Conservation (phyloP, 2,113 vertebrate genomes). For the Burhinus oedicnemus region DNA sequence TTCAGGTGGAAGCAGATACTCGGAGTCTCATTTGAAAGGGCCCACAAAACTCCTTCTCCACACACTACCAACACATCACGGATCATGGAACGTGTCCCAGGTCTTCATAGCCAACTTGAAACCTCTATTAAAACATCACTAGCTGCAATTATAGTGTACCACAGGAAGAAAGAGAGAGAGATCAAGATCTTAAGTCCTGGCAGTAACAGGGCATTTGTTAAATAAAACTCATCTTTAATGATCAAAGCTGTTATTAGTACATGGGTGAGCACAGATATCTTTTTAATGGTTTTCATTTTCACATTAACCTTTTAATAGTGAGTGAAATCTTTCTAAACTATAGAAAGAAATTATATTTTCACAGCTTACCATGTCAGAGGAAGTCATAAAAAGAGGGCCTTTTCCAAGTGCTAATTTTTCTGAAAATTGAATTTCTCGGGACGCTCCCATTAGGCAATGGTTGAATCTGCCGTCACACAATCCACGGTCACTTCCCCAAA, state of each 20-base stretch:
- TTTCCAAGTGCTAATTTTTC: not conserved
- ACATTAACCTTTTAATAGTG: conserved; percentile 22
- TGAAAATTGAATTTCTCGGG: conserved; percentile 4
- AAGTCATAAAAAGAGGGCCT: not conserved
- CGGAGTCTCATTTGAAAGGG: not conserved
- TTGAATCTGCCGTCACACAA: not conserved
- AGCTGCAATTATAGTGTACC: not conserved
- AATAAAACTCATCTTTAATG: conserved; percentile 36
- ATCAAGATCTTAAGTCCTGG: conserved; percentile 14
- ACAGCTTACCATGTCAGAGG: not conserved
- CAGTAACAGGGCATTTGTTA: conserved; percentile 41
- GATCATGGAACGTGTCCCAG: not conserved
- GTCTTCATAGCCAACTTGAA: not conserved
- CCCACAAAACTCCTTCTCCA: not conserved
- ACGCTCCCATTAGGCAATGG: not conserved
- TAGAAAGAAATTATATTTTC: not conserved
- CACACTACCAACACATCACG: not conserved
- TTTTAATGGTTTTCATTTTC: conserved; percentile 39
- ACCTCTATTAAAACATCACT: conserved; percentile 2
- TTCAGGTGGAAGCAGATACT: not conserved
- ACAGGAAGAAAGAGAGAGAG: conserved; percentile 7
- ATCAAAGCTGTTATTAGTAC: conserved; percentile 46
- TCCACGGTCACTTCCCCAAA: not conserved
- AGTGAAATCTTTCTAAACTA: conserved; percentile 23
- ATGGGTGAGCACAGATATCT: conserved; percentile 8